phyloP scores from a whole-genome alignment of 2,113 vertebrate genomes.

The Callorhinus ursinus region DNA sequence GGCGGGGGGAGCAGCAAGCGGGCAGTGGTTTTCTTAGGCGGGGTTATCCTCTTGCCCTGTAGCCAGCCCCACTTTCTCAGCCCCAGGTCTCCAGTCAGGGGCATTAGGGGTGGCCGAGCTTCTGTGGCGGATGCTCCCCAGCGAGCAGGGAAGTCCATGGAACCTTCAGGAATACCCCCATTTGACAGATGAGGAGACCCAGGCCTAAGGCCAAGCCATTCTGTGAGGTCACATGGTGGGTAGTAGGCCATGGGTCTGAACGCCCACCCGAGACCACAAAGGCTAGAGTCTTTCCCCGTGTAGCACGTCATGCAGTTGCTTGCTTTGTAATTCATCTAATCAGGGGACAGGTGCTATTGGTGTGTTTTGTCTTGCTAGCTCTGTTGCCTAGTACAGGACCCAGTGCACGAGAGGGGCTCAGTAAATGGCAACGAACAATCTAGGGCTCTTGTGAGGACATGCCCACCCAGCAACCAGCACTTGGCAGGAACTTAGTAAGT shows the following conservation, averaged over 20 bases:
- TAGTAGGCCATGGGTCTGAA: too few relatives aligned
- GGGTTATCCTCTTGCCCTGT: accelerated
- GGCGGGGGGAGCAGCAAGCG: accelerated
- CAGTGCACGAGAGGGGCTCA: neutral
- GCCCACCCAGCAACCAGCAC: neutral
- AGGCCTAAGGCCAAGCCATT: neutral
- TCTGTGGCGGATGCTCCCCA: neutral
- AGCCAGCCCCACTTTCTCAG: neutral
- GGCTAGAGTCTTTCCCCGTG: neutral
- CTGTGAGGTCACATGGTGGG: neutral
- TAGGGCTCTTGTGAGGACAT: neutral
- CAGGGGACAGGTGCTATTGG: neutral
- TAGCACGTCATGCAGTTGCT: accelerated
- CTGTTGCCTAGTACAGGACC: neutral
- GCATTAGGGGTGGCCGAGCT: neutral
- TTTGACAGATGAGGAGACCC: neutral
- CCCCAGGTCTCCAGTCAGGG: neutral
- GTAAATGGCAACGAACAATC: neutral
- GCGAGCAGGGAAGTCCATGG: neutral
- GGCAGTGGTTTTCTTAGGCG: neutral
- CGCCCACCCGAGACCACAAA: accelerated
- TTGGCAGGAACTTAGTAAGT: neutral
- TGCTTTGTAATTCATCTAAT: neutral
- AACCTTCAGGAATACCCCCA: too few relatives aligned
- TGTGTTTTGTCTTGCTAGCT: neutral